Percentiles rank a stretch among this genome's conserved stretches.
These are phyloP conservation scores for Acromyrmex heyeri DNA, from an alignment of 1,140 invertebrate species.

Conservation along the genomic window DNA sequence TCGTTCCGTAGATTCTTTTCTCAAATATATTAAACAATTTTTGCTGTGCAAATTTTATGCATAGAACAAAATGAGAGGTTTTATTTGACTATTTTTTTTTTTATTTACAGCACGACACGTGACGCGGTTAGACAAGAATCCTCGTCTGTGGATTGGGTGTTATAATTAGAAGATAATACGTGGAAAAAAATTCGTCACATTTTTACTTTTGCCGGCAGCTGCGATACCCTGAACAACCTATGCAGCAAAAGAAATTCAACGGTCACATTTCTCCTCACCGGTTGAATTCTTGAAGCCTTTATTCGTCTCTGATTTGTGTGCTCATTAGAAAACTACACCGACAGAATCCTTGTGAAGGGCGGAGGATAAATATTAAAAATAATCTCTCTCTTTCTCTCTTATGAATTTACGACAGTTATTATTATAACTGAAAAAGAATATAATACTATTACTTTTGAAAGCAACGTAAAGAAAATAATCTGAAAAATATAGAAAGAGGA, in stretches of 20 bases:
- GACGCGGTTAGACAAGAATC: constrained; percentile 17
- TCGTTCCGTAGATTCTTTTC: neutral
- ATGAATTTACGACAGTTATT: constrained; percentile 1
- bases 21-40: constrained; percentile 5
- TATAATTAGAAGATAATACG: constrained; percentile 53
- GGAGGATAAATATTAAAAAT: constrained; percentile 30
- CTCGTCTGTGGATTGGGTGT: neutral
- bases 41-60: neutral
- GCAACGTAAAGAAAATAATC: constrained; percentile 4
- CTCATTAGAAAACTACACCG: constrained; percentile 7
- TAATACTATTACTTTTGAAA: neutral
- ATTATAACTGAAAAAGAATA: neutral
- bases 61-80: neutral
- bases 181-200: neutral
- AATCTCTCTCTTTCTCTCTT: neutral
- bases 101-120: neutral
- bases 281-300: constrained; percentile 92
- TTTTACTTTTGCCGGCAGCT: constrained; percentile 85
- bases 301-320: neutral
- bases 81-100: constrained; percentile 10
- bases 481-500: neutral
- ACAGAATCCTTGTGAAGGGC: neutral
- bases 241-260: constrained; percentile 99
- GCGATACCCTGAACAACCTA: constrained; percentile 93
- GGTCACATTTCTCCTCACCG: constrained; percentile 97